Evolutionary conservation across 2,797 vertebrate species (phyloP).

Genomic region (Xenops minutus): DNA sequence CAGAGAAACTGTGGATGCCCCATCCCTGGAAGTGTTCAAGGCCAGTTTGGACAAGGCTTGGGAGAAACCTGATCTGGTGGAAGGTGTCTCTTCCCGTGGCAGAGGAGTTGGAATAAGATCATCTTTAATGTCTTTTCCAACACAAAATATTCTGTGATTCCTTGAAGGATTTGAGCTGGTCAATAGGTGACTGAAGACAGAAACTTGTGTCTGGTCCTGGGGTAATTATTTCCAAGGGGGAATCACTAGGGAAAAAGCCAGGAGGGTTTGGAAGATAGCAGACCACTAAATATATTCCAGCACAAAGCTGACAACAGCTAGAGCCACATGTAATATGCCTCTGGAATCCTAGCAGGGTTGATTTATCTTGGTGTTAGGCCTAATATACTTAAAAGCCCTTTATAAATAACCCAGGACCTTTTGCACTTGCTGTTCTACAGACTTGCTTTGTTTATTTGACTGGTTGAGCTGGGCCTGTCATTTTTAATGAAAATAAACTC

Average conservation of each 20-base stretch:
- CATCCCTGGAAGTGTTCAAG: background rate
- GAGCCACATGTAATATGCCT: slow-evolving; percentile 23
- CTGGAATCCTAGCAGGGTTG: slow-evolving; percentile 45
- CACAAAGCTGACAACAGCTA: slow-evolving; percentile 56
- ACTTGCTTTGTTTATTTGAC: slow-evolving; percentile 64
- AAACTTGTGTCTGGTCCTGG: background rate
- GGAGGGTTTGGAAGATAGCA: background rate
- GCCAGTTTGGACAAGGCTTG: background rate
- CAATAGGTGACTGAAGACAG: background rate
- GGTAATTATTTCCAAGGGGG: background rate
- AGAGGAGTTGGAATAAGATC: background rate
- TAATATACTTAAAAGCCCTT: slow-evolving; percentile 60
- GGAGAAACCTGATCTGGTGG: rapidly evolving
- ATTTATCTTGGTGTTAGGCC: slow-evolving; percentile 70
- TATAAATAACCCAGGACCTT: slow-evolving; percentile 70
- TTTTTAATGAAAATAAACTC: slow-evolving; percentile 67
- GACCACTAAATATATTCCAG: slow-evolving; percentile 13
- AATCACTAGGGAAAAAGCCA: background rate
- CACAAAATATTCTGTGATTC: background rate
- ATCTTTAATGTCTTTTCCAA: background rate
- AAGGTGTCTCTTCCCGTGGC: background rate
- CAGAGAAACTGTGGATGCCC: rapidly evolving
- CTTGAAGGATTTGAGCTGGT: background rate
- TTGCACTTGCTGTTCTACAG: slow-evolving; percentile 58
- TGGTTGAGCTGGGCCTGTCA: slow-evolving; percentile 42